Base-by-base conservation (phyloP, 1,140 invertebrate genomes). In the Drosophila orena region DNA sequence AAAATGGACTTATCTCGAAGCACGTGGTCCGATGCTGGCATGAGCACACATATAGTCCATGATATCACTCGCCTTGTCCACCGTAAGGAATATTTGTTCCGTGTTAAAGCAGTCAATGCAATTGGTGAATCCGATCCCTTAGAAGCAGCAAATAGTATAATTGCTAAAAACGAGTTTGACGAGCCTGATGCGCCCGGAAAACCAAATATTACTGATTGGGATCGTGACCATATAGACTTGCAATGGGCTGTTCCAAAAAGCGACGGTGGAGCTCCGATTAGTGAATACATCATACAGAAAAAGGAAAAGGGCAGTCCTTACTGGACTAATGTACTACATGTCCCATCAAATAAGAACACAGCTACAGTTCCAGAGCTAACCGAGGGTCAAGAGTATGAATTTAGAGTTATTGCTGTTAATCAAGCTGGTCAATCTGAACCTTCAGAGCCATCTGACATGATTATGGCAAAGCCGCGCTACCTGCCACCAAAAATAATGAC, bases 1-100 rank as follows among this genome's bases (percentile, higher is more conserved):
- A 99, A 99, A 93, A 99, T 99, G 97, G 98, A 99, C 88, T 94
- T 98, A 1, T 96, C 97, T 2, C 94, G 98, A 70, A 98, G 98
- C 55, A 98, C 97, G 3, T 99, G 98, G 99, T 96, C 97, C 15
- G 97, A 98, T 92, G 97, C 97, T 79, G 97, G 97, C 38, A 97
- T 97, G 95, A 96, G 96, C 68, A 96, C 95, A 64, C 94, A 95
- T 71, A 94, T 97, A 4, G 96, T 95, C 24, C 96, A 97, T 81
- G 96, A 98, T 89, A 96, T 99, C 0, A 95, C 94, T 8, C 94
- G 97, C 80, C 93, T 99, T 8, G 95, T 98, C 40, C 97, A 99
- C 91, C 96, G 96, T 74, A 99, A 99, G 81, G 97, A 98, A 91
- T 99, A 99, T 85, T 94, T 97, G 69, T 98, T 99, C 94, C 94